These are phyloP conservation scores for Cyanistes caeruleus DNA, from an alignment of 2,113 vertebrate genomes.

Conservation along the genomic window DNA sequence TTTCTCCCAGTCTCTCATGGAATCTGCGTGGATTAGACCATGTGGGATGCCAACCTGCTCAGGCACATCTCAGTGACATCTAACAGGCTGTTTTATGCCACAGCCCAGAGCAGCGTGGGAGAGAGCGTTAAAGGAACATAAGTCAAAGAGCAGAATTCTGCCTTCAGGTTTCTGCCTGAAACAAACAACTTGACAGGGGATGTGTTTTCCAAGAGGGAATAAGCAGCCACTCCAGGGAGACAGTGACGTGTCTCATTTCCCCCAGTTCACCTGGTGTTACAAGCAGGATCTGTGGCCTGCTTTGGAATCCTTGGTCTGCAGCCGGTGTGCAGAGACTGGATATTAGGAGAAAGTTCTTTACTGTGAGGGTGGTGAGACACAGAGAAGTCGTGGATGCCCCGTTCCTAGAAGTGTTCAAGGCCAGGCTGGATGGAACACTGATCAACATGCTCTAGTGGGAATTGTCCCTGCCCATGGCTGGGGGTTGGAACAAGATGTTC, in stretches of 20 bases:
- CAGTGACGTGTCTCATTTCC: not conserved
- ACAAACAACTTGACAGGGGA: not conserved
- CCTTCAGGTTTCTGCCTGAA: slow-evolving; percentile 31
- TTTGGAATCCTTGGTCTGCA: not conserved
- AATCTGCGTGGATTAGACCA: slow-evolving; percentile 37
- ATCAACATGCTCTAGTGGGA: not conserved
- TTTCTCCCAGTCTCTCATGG: slow-evolving; percentile 52
- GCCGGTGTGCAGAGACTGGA: not conserved
- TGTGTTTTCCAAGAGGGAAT: not conserved
- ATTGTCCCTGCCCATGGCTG: not conserved
- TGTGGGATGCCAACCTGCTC: slow-evolving; percentile 61
- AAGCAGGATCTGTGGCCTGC: not conserved
- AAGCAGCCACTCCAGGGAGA: not conserved
- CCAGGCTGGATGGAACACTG: not conserved
- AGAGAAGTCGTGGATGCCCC: not conserved
- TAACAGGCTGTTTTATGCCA: slow-evolving; percentile 44
- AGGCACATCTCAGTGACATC: slow-evolving; percentile 41
- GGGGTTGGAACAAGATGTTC: not conserved
- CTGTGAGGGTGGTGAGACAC: not conserved
- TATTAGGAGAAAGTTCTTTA: not conserved
- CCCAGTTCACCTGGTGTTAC: not conserved
- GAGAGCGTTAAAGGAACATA: slow-evolving; percentile 10
- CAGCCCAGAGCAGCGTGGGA: slow-evolving; percentile 46
- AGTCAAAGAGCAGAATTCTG: slow-evolving; percentile 47
- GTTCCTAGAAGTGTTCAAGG: not conserved